A percentile compares a stretch with the other conserved stretches of the same genome.
Evolutionary conservation across 2,113 vertebrate species (phyloP).

Genomic region (Hassar affinis): DNA sequence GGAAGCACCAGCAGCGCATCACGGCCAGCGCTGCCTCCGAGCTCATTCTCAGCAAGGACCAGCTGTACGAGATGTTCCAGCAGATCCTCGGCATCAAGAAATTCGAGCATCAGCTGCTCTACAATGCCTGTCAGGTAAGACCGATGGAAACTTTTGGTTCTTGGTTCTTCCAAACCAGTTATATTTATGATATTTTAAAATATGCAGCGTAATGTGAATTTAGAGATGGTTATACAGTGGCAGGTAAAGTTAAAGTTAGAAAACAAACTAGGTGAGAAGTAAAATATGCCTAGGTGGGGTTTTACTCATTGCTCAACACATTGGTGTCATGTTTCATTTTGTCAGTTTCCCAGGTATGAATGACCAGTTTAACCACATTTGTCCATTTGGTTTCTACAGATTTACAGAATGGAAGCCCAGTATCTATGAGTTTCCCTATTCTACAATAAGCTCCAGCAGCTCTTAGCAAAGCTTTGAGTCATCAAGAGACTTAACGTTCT

Average conservation of each 20-base stretch:
- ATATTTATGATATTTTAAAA: not conserved
- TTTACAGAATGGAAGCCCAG: not conserved
- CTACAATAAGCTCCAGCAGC: not conserved
- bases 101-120: constrained; percentile 96
- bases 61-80: constrained; percentile 99
- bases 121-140: constrained; percentile 96
- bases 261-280: no score
- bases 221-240: not conserved
- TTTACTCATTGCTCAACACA: not conserved
- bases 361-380: not conserved
- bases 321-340: not conserved
- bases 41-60: constrained; percentile 98
- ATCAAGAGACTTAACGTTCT: not conserved
- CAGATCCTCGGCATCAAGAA: constrained; percentile 97
- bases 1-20: constrained; percentile 94
- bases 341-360: not conserved
- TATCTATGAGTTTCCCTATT: not conserved
- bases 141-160: not conserved
- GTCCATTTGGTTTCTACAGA: no score
- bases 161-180: not conserved
- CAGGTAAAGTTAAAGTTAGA: not conserved
- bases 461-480: not conserved
- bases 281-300: not conserved
- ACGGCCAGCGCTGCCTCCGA: constrained; percentile 93
- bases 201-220: not conserved